Base-by-base conservation (phyloP, 2,797 vertebrate genomes). In the Sebastes hopkinsi region DNA sequence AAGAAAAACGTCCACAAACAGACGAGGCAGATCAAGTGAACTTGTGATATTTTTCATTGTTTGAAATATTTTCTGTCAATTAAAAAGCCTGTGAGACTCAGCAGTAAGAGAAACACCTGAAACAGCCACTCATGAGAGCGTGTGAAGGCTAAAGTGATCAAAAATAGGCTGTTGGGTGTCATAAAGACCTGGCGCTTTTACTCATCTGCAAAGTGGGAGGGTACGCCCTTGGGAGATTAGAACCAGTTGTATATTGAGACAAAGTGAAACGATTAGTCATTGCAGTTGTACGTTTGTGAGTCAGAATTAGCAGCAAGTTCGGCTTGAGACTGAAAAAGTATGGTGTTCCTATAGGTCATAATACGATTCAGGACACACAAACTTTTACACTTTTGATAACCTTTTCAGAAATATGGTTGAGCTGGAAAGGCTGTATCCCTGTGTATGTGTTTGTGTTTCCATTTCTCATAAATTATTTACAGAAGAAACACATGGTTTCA, bases 201-300 rank as follows among this genome's bases (percentile, higher is more conserved):
- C 58, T 84, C 75, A 82, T 83, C 58, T 80, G 59, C 30, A 85
- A 68, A 79, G 54, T 38, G 71, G 3, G 27, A 73, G 58, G 50
- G 25, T 64, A 23, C 11, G 22, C 50, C 71, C 56, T 71, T 62
- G 66, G 20, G 59, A 68, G 60, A 64, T 81, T 66, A 36, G 12
- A 67, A 60, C 65, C 20, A 54, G 14, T 1, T 52, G 56, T 66
- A 52, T 52, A 66, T 64, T 61, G 68, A 69, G 27, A 72, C 32
- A 69, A 30, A 38, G 25, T 27, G 59, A 64, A 34, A 70, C 4
- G 22, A 62, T 78, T 80, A 90, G 72, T 90, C 82, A 84, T 25
- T 67, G 38, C 27, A 14, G 54, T 50, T 52, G 23, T 67, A 25
- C 10, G 2, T 34, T 38, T 75, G 38, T 75, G 80, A 87, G 81